Percentiles rank a stretch among this genome's conserved stretches.
Evolutionary conservation across 2,113 vertebrate species (phyloP).

Genomic region (Ammodytes marinus): DNA sequence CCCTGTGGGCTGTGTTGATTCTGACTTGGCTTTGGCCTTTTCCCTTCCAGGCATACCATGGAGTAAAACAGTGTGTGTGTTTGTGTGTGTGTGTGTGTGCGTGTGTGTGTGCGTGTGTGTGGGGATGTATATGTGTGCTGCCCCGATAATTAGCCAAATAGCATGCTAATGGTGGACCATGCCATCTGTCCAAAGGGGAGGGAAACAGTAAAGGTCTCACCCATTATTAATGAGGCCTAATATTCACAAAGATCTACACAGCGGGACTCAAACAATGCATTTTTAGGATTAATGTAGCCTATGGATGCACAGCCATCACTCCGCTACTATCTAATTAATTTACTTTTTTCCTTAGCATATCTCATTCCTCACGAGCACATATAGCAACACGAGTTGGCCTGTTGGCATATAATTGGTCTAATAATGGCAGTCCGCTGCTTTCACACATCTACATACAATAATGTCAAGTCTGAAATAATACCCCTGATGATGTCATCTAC

Average conservation of each 20-base stretch:
- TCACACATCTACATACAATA: background rate
- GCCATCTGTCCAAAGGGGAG: constrained; percentile 81
- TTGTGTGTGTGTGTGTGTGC: constrained; percentile 28
- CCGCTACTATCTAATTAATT: background rate
- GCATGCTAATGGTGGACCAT: constrained; percentile 70
- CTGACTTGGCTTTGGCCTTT: constrained; percentile 73
- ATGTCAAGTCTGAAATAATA: constrained; percentile 4
- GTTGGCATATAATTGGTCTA: background rate
- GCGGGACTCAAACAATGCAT: constrained; percentile 36
- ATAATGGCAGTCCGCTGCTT: background rate
- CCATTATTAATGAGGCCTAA: constrained; percentile 82
- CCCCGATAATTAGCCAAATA: constrained; percentile 82
- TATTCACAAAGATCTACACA: constrained; percentile 67
- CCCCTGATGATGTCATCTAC: background rate
- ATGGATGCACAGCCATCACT: background rate
- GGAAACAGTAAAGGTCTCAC: constrained; percentile 70
- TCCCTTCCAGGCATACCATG: constrained; percentile 62
- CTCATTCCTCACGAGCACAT: background rate
- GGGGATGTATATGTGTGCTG: constrained; percentile 51
- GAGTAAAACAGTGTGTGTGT: constrained; percentile 39
- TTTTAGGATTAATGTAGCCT: background rate
- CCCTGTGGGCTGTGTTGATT: constrained; percentile 54
- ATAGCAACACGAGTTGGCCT: background rate
- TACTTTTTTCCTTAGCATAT: background rate
- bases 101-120: constrained; percentile 39